phyloP scores from a whole-genome alignment of 2,888 invertebrate species.

The Cyclophora punctaria region DNA sequence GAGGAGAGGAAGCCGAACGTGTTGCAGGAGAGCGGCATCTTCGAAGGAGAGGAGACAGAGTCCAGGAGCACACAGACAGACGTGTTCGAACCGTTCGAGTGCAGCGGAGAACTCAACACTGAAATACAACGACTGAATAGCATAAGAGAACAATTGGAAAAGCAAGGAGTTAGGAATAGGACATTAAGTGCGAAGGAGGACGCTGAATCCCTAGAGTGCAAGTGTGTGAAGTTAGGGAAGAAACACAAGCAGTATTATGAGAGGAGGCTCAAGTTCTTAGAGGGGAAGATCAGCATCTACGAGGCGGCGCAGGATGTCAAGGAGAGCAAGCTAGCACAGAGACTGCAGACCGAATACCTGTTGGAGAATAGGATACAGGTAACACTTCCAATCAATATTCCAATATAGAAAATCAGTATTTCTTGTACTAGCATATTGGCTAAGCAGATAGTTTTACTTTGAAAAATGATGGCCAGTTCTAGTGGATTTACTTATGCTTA shows the following conservation, averaged over 20 bases:
- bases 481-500: neutral
- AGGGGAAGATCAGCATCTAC: conserved; percentile 79
- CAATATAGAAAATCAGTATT: no score
- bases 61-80: conserved; percentile 74
- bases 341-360: conserved; percentile 77
- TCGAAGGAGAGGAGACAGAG: conserved; percentile 76
- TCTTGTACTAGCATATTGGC: no score
- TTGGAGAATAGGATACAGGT: conserved; percentile 70
- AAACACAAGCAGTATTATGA: conserved; percentile 79
- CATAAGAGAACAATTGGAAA: conserved; percentile 77
- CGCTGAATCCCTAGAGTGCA: conserved; percentile 62
- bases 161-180: conserved; percentile 72
- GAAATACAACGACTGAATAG: conserved; percentile 79
- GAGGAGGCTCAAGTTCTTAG: conserved; percentile 77
- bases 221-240: conserved; percentile 70
- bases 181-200: conserved; percentile 58
- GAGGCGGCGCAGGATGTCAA: conserved; percentile 79
- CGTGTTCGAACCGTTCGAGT: conserved; percentile 69
- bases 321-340: conserved; percentile 75
- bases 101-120: conserved; percentile 72
- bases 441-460: no score
- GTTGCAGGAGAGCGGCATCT: conserved; percentile 84
- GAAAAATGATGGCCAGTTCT: no score
- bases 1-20: conserved; percentile 71
- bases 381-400: conserved; percentile 1